Percentiles rank a stretch among this genome's conserved stretches.
phyloP scores from a whole-genome alignment of 2,888 invertebrate species.

The Craniophora ligustri region DNA sequence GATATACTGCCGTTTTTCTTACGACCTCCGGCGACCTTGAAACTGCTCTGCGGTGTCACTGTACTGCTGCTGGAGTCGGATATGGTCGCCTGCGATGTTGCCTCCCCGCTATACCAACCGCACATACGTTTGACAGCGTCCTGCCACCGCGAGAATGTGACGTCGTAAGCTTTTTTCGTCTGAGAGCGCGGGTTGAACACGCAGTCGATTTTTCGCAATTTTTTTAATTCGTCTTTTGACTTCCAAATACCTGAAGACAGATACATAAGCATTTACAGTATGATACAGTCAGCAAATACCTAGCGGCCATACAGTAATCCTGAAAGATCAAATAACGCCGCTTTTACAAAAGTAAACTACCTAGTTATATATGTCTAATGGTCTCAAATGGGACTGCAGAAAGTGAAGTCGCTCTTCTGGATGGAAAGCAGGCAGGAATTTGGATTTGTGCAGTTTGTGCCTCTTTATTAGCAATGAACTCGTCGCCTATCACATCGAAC shows the following conservation, averaged over 20 bases:
- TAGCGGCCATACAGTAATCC: too few species aligned
- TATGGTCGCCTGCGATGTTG: constrained; percentile 48
- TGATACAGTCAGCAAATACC: too few species aligned
- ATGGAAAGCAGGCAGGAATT: too few species aligned
- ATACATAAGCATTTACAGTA: not conserved
- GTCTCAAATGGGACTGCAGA: too few species aligned
- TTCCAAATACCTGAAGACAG: constrained; percentile 91
- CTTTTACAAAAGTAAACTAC: too few species aligned
- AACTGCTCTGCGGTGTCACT: constrained; percentile 63
- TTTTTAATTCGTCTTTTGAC: constrained; percentile 89
- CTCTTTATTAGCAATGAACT: too few species aligned
- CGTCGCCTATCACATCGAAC: too few species aligned
- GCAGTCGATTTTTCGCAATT: constrained; percentile 88
- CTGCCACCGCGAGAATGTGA: constrained; percentile 86
- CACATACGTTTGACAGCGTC: constrained; percentile 88
- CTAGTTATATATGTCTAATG: too few species aligned
- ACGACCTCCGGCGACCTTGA: constrained; percentile 57
- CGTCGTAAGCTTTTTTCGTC: constrained; percentile 71
- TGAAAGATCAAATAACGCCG: too few species aligned
- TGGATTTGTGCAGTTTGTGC: too few species aligned
- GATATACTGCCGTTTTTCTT: constrained; percentile 63
- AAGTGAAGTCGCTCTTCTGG: too few species aligned
- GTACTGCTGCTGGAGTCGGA: constrained; percentile 63
- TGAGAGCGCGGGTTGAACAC: constrained; percentile 89
- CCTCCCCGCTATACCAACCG: constrained; percentile 84